Percentiles rank a stretch among this genome's conserved stretches.
phyloP scores from a whole-genome alignment of 2,888 invertebrate genomes.

The Drosophila borealis region DNA sequence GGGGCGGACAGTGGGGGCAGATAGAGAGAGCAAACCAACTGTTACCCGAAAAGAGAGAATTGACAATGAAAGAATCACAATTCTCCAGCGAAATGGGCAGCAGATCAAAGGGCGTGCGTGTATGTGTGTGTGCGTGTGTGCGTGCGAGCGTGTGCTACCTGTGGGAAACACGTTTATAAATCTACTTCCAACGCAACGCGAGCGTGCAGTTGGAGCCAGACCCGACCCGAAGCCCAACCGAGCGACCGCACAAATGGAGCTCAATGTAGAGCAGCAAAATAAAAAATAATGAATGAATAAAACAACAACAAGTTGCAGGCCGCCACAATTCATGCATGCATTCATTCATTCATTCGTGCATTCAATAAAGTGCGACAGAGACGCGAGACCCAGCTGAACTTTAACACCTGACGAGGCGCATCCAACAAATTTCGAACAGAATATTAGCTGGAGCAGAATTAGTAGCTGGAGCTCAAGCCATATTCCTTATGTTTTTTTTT shows the following conservation, averaged over 20 bases:
- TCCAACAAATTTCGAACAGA: too few species aligned
- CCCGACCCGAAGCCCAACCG: constrained; percentile 7
- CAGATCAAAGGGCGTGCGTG: constrained; percentile 17
- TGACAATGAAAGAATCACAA: constrained; percentile 39
- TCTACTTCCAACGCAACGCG: constrained; percentile 31
- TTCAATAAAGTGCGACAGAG: not conserved
- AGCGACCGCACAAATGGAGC: constrained; percentile 33
- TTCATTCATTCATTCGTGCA: constrained; percentile 28
- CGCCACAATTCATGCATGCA: constrained; percentile 35
- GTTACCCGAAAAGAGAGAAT: constrained; percentile 39
- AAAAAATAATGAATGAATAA: not conserved
- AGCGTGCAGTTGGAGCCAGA: constrained; percentile 23
- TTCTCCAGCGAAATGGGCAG: constrained; percentile 39
- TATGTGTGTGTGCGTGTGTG: not conserved
- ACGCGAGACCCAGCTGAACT: not conserved
- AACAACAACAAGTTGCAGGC: constrained; percentile 30
- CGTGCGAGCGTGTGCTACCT: constrained; percentile 50
- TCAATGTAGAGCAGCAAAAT: constrained; percentile 37
- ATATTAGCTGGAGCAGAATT: too few species aligned
- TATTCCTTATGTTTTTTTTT: too few species aligned
- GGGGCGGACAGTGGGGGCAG: constrained; percentile 17
- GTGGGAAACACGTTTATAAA: constrained; percentile 71
- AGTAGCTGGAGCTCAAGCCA: too few species aligned
- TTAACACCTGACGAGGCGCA: not conserved
- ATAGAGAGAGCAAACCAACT: constrained; percentile 26